A percentile compares a stretch with the other conserved stretches of the same genome.
These are phyloP conservation scores for Salvelinus sp. DNA, from an alignment of 2,113 vertebrate species.

Conservation along the genomic window DNA sequence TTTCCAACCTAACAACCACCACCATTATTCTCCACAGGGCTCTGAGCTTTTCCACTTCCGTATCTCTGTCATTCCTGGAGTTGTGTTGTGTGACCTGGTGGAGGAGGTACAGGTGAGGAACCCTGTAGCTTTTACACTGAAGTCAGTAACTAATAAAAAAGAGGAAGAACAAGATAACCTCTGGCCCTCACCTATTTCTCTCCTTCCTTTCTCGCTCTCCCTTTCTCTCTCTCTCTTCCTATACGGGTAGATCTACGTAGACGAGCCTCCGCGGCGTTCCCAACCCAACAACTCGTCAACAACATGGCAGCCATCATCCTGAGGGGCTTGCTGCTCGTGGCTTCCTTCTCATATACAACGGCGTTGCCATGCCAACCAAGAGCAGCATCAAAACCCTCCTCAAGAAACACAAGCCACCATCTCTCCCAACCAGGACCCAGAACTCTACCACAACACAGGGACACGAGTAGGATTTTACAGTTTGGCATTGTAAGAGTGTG, in stretches of 20 bases:
- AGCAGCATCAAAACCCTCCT: not conserved
- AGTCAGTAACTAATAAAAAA: too few species aligned
- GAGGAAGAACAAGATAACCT: too few species aligned
- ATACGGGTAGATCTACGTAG: constrained; percentile 8
- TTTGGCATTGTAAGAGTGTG: too few species aligned
- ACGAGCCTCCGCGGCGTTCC: not conserved
- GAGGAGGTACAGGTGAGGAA: constrained; percentile 15
- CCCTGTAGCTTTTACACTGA: too few species aligned
- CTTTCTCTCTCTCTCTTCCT: not conserved
- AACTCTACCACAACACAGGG: not conserved
- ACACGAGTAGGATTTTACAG: too few species aligned
- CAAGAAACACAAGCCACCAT: not conserved
- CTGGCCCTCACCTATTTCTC: not conserved
- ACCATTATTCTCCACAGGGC: not conserved
- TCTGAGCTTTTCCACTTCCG: constrained; percentile 22
- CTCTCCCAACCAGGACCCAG: not conserved
- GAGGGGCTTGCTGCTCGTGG: not conserved
- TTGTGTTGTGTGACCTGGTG: constrained; percentile 22
- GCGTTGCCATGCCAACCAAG: not conserved
- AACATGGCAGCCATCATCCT: constrained; percentile 8
- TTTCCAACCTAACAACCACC: not conserved
- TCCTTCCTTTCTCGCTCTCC: not conserved
- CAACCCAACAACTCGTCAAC: not conserved
- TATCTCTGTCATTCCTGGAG: constrained; percentile 19
- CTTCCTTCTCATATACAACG: not conserved